Percentiles rank a stretch among this genome's conserved stretches.
These are phyloP conservation scores for Phalacrocorax aristotelis DNA, from an alignment of 2,113 vertebrate genomes.

Conservation along the genomic window DNA sequence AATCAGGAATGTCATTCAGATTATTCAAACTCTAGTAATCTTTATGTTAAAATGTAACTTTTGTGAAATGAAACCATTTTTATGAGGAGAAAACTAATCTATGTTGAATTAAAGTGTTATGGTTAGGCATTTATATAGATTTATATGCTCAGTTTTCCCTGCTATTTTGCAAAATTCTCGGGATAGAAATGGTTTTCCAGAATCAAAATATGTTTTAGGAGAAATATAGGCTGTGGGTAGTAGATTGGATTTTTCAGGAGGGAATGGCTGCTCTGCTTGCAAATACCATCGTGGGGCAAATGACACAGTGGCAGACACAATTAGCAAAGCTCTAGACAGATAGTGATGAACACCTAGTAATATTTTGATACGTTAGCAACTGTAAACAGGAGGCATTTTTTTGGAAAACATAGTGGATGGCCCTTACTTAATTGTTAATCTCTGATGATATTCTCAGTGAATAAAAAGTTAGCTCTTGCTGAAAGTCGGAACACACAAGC, in stretches of 20 bases:
- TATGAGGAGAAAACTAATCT: not conserved
- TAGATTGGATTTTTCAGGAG: not conserved
- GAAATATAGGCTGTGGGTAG: not conserved
- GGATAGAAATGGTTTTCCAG: not conserved
- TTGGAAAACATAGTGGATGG: not conserved
- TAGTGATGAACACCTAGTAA: not conserved
- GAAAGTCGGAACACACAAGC: not conserved
- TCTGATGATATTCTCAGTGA: not conserved
- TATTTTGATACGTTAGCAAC: not conserved
- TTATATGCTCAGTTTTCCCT: not conserved
- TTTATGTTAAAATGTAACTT: not conserved
- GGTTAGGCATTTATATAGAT: not conserved
- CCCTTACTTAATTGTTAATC: not conserved
- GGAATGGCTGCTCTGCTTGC: not conserved
- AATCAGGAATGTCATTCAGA: not conserved
- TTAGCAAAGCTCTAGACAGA: not conserved
- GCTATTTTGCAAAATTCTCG: slow-evolving; percentile 16
- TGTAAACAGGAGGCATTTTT: not conserved
- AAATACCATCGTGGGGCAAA: not conserved
- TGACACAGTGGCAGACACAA: rapidly evolving
- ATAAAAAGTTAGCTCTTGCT: not conserved
- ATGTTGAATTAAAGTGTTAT: not conserved
- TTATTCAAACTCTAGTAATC: not conserved
- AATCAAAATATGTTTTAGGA: not conserved
- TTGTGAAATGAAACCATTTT: not conserved